Evolutionary conservation across 2,113 vertebrate species (phyloP), one percentile per base, ranked within the genome.

Genomic region (Eurypyga helias): DNA sequence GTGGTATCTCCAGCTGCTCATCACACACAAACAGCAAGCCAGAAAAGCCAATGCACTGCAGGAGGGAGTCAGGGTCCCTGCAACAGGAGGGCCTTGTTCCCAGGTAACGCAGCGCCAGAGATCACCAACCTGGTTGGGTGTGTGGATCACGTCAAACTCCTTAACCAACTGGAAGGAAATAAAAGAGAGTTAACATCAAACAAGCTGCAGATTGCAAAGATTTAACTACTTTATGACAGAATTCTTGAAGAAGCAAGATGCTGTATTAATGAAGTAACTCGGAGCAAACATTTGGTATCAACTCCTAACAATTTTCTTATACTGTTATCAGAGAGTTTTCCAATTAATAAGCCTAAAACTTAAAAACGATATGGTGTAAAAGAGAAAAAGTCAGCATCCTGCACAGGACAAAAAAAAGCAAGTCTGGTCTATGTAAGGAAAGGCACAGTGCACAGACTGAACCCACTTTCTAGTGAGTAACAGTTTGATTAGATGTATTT

Each of bases 101-200:
- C n/a, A 48, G 46, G 38, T 26, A 55, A 55, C 4, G 4, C 14
- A 38, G 20, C 1, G 31, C 48, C 57, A 58, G n/a, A 75, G 75
- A 45, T 91, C 89, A 98, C 97, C 57, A 91, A 98, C 97, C 97
- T 98, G 97, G 94, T 83, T 97, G 84, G 97, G 97, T 58, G 97
- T 96, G 92, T 98, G 97, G 96, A 98, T 98, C 96, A 98, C 97
- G 6, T 98, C 97, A 87, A 97, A 98, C 96, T 98, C 97, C 96
- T 98, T 98, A 49, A 98, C 97, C 97, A 98, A 91, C 97, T 98
- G 91, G 24, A 96, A 97, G 38, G 54, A 71, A 96, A 95, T 4
- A 89, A 46, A 41, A 92, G n/a, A 97, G 62, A 96, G 19, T 45
- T n/a, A 94, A 51, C 38, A 89, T 4, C n/a, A 79, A 77, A 23